These are phyloP conservation scores for Carposina sasakii DNA, from an alignment of 1,140 invertebrate species.

Conservation along the genomic window DNA sequence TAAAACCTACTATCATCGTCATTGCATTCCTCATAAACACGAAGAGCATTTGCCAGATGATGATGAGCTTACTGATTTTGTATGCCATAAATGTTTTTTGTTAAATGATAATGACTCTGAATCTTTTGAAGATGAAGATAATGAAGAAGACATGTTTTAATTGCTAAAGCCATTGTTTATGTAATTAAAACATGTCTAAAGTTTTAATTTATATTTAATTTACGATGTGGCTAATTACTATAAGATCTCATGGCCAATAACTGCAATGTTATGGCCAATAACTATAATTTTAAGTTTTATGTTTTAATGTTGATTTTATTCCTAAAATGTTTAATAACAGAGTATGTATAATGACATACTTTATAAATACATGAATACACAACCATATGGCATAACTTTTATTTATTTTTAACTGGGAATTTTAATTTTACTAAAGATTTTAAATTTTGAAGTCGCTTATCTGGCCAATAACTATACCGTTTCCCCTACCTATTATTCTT, in stretches of 20 bases:
- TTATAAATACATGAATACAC: not conserved
- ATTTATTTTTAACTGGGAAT: not conserved
- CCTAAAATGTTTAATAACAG: not conserved
- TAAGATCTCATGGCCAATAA: not conserved
- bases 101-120: constrained; percentile 7
- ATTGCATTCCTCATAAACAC: not conserved
- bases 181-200: not conserved
- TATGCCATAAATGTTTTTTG: constrained; percentile 9
- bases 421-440: not conserved
- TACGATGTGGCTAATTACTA: not conserved
- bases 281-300: not conserved
- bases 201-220: not conserved
- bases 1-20: not conserved
- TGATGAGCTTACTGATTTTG: constrained; percentile 4
- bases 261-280: not conserved
- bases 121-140: not conserved
- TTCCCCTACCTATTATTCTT: constrained; percentile 1
- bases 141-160: not conserved
- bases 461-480: not conserved
- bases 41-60: constrained; percentile 9
- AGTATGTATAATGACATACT: not conserved
- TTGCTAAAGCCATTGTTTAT: not conserved
- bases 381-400: not conserved
- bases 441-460: not conserved
- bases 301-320: not conserved